Conservation (phyloP, 2,113 vertebrate species). For the Coregonus clupeaformis region DNA sequence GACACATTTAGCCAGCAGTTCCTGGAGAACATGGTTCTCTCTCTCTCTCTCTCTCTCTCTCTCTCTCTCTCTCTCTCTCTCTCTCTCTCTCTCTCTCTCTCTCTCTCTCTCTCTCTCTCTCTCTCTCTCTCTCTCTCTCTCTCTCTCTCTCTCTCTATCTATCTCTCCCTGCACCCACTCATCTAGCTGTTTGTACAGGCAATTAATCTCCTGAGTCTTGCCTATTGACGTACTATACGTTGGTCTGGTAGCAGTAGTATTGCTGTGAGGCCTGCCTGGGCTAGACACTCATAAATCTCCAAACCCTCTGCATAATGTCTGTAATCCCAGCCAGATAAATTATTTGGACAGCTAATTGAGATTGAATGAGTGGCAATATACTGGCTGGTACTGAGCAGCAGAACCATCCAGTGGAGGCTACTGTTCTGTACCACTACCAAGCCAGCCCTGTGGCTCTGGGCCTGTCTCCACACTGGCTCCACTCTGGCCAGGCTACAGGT, state of each 20-base stretch:
- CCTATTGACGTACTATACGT: neutral
- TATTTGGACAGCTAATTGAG: conserved; percentile 76
- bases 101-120: no score
- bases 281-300: conserved; percentile 80
- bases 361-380: conserved; percentile 71
- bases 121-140: neutral
- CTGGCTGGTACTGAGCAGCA: conserved; percentile 44
- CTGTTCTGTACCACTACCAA: no score
- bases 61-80: neutral
- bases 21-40: neutral
- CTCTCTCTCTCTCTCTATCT: neutral
- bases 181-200: conserved; percentile 37
- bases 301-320: conserved; percentile 78
- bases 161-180: no score
- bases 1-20: conserved; percentile 53
- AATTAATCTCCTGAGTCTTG: conserved; percentile 62
- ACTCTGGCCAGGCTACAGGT: neutral
- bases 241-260: conserved; percentile 63
- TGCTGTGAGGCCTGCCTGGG: conserved; percentile 53
- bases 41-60: neutral
- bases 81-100: no score
- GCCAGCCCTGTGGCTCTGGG: neutral
- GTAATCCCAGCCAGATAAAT: conserved; percentile 77
- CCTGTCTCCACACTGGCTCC: no score
- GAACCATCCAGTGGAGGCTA: conserved; percentile 53